phyloP scores from a whole-genome alignment of 2,113 vertebrate genomes.

The Rattus rattus region DNA sequence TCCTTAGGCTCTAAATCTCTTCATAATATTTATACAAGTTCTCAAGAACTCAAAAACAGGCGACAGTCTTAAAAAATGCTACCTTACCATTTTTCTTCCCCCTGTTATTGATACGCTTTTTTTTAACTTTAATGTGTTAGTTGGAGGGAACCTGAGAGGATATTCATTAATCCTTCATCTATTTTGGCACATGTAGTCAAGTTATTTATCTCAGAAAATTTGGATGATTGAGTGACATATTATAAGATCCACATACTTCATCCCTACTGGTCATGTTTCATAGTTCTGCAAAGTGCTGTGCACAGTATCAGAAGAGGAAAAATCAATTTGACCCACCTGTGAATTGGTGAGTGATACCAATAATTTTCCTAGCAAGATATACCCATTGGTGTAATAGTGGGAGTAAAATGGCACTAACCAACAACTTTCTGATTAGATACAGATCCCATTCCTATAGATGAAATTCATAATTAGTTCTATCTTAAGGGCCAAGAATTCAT shows the following conservation, averaged over 20 bases:
- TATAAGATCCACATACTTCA: background rate
- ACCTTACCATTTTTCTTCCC: background rate
- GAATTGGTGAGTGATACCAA: background rate
- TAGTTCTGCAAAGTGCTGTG: background rate
- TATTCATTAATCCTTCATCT: constrained; percentile 36
- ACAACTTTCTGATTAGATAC: background rate
- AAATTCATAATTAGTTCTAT: too few species aligned
- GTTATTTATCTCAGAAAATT: background rate
- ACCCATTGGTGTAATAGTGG: too few species aligned
- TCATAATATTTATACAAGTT: background rate
- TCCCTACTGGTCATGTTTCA: background rate
- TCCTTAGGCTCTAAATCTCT: background rate
- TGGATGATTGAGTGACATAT: background rate
- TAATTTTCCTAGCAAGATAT: background rate
- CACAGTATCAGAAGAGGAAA: background rate
- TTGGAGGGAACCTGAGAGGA: background rate
- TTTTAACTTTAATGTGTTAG: background rate
- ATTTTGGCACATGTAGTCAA: background rate
- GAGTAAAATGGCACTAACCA: background rate
- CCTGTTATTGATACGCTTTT: background rate
- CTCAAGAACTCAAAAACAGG: too few species aligned
- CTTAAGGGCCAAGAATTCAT: background rate
- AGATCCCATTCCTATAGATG: background rate
- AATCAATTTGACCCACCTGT: background rate
- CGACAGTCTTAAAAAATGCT: background rate